A percentile compares a stretch with the other conserved stretches of the same genome.
Evolutionary conservation across 2,797 vertebrate genomes (phyloP).

Genomic region (Rhodeus uyekii): DNA sequence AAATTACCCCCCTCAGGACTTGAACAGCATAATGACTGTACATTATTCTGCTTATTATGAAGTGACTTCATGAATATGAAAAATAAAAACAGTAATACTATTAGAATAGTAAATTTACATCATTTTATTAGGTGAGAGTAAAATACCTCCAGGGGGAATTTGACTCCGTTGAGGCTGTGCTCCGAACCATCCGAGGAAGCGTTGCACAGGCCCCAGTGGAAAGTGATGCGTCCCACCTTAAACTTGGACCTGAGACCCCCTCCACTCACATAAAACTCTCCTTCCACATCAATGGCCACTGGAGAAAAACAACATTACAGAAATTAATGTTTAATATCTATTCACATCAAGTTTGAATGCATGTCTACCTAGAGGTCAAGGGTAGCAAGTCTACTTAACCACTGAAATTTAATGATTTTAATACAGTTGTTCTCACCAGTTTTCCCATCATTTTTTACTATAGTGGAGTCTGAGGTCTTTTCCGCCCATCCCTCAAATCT

Average conservation of each 20-base stretch:
- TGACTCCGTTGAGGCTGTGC: slow-evolving; percentile 90
- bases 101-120: too few species aligned
- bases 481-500: slow-evolving; percentile 89
- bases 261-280: slow-evolving; percentile 89
- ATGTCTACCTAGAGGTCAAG: not conserved
- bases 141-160: slow-evolving; percentile 92
- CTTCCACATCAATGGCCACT: slow-evolving; percentile 92
- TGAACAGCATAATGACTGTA: not conserved
- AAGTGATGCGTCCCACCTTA: slow-evolving; percentile 90
- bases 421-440: slow-evolving; percentile 79
- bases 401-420: too few species aligned
- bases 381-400: not conserved
- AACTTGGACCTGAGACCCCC: slow-evolving; percentile 85
- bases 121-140: not conserved
- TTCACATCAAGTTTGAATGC: slow-evolving; percentile 9
- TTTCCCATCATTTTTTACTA: slow-evolving; percentile 92
- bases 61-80: too few species aligned
- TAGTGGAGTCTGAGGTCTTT: slow-evolving; percentile 77
- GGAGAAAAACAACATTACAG: slow-evolving; percentile 19
- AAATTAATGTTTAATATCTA: not conserved
- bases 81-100: too few species aligned
- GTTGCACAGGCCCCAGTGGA: slow-evolving; percentile 98
- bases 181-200: slow-evolving; percentile 92
- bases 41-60: not conserved
- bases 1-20: not conserved